Percentiles rank a stretch among this genome's conserved stretches.
Evolutionary conservation across 2,888 invertebrate species (phyloP).

Genomic region (Acanthacorydalis orientalis): DNA sequence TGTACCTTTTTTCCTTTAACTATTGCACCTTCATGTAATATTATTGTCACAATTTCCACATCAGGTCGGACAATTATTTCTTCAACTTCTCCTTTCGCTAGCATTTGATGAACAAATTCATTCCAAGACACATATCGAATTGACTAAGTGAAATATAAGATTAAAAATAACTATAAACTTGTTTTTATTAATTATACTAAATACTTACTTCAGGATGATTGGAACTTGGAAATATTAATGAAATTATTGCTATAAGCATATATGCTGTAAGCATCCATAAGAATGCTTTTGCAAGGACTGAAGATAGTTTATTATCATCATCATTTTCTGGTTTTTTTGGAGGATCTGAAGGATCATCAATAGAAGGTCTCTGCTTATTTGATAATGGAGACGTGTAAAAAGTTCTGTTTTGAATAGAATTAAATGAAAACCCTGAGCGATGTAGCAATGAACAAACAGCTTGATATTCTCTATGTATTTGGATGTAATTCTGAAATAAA

Average conservation of each 20-base stretch:
- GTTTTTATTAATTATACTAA: not conserved
- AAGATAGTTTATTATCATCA: conserved; percentile 51
- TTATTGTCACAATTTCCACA: conserved; percentile 68
- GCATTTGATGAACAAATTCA: conserved; percentile 88
- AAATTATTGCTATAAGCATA: conserved; percentile 53
- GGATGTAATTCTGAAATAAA: not conserved
- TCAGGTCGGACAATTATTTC: conserved; percentile 73
- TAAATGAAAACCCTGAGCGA: conserved; percentile 30
- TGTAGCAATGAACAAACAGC: conserved; percentile 34
- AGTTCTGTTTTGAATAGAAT: conserved; percentile 14
- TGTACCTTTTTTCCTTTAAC: conserved; percentile 59
- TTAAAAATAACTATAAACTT: not conserved
- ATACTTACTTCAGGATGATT: conserved; percentile 50
- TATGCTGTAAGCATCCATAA: conserved; percentile 66
- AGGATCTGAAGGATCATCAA: conserved; percentile 17
- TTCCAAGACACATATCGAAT: conserved; percentile 86
- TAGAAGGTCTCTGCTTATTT: conserved; percentile 10
- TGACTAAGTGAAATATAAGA: conserved; percentile 25
- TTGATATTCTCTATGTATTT: conserved; percentile 34
- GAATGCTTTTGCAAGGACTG: conserved; percentile 56
- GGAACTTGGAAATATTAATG: conserved; percentile 51
- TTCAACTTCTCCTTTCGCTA: conserved; percentile 86
- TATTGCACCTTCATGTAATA: conserved; percentile 69
- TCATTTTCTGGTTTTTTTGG: conserved; percentile 34
- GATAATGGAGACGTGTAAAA: conserved; percentile 16